Percentiles rank a stretch among this genome's conserved stretches.
phyloP scores from a whole-genome alignment of 2,797 vertebrate genomes.

The Coluber constrictor region DNA sequence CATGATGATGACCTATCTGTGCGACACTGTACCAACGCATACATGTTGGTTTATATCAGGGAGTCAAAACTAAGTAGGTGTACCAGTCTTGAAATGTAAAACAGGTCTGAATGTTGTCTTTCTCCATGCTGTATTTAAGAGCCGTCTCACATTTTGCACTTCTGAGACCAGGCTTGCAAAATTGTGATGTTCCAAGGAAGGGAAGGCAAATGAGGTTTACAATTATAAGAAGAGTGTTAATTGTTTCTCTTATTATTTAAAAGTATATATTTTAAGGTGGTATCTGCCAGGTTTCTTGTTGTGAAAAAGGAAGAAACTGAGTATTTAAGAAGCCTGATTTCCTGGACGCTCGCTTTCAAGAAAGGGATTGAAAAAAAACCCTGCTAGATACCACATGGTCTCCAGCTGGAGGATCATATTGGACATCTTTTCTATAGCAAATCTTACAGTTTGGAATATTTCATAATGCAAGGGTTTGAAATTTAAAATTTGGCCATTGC shows the following conservation, averaged over 20 bases:
- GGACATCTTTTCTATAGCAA: not conserved
- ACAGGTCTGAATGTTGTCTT: no score
- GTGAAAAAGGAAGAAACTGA: not conserved
- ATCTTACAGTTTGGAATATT: not conserved
- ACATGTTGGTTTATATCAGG: conserved; percentile 98
- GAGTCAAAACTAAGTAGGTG: conserved; percentile 95
- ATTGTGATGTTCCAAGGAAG: not conserved
- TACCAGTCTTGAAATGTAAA: not conserved
- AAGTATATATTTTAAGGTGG: not conserved
- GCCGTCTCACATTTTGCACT: not conserved
- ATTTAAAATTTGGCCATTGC: not conserved
- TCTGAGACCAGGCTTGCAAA: not conserved
- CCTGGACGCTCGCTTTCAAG: not conserved
- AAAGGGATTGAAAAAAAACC: not conserved
- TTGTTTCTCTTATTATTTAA: not conserved
- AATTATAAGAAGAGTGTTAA: not conserved
- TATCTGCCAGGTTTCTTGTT: not conserved
- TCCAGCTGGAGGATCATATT: not conserved
- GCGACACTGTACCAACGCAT: conserved; percentile 96
- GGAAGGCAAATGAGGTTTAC: not conserved
- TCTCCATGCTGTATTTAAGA: not conserved
- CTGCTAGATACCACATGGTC: not conserved
- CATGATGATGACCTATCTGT: conserved; percentile 97
- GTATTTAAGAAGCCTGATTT: not conserved
- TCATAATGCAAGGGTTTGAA: not conserved